Base-by-base conservation (phyloP, 2,113 vertebrate genomes). In the Glaucidium brasilianum region DNA sequence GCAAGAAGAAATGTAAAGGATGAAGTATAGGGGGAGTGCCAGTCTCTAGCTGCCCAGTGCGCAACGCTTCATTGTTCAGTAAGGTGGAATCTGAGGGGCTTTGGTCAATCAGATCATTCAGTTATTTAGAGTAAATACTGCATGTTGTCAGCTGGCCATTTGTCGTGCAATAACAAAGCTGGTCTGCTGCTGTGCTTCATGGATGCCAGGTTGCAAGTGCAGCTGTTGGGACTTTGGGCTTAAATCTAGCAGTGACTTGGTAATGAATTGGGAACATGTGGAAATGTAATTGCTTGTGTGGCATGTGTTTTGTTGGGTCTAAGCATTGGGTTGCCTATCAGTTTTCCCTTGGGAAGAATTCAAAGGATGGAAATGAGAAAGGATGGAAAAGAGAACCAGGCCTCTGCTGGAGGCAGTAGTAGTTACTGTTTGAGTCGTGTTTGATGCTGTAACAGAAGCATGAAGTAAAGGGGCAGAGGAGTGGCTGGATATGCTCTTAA, bases 21-120 rank as follows among this genome's bases (percentile, higher is more conserved):
- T 35, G 47, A 84, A 34, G 35, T 10, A 5, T 22, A 43, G n/a
- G 26, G 15, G 9, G 13, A 37, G 6, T 45, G 18, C 34, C 2
- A 2, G 18, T 32, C 12, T 68, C 39, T 53, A 64, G 43, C 56
- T 85, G 50, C 19, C 17, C n/a, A 9, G 11, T 62, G 25, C 25
- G 29, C 10, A 3, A 6, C 2, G 0, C 21, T 53, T 0, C 0
- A 59, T 50, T 77, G 45, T 66, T 60, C 27, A 35, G 2, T 47
- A 47, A 60, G n/a, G 8, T 68, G 34, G 26, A 27, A n/a, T 73
- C 32, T 55, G 63, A 86, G 52, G 30, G 26, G 20, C n/a, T 87
- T 26, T 10, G 19, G 41, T 90, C 43, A 76, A 26, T 87, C 17
- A 8, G n/a, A 27, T 72, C 2, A 10, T 66, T 81, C 50, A 34